Evolutionary conservation across 2,113 vertebrate genomes (phyloP), one percentile per base, ranked within the genome.

Genomic region (Trematomus loennbergii): DNA sequence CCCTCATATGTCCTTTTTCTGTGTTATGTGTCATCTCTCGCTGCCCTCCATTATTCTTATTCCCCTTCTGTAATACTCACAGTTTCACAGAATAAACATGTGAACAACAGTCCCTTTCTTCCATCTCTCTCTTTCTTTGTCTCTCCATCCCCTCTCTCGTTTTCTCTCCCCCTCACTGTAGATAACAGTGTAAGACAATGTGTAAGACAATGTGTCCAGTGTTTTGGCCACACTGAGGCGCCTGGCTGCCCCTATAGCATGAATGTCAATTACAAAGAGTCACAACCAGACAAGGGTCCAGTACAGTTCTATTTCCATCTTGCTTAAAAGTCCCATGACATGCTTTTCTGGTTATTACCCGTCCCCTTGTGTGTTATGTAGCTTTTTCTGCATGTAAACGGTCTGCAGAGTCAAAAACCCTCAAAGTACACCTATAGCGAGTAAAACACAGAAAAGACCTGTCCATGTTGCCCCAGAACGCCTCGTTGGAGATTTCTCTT

Each of bases 151-250:
- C 81, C 70, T 48, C 64, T 68, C 65, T 55, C 62, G 33, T 22
- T 52, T 43, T 81, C 55, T 71, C 81, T 59, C 64, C 69, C 72
- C 74, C 43, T 75, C 33, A 22, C 79, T 74, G 68, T 52, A 71
- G 87, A 87, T 72, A 70, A 69, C 77, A 70, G 5, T 76, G 46
- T 50, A 3, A 71, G 79, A 93, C 92, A 94, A 89, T 88, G 82
- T 75, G 2, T 12, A 3, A 71, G 79, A 93, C 92, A 94, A 89
- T 88, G 82, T 75, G 2, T 12, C 63, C 73, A 76, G 83, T 94
- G 91, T 93, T 81, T 62, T 79, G 66, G 64, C 52, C 78, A 12
- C 76, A 68, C 50, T 73, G 57, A 77, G 40, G 73, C 73, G 73
- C 53, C 67, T 54, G 64, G 58, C 76, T 12, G 78, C 65, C 64